Evolutionary conservation across 2,797 vertebrate genomes (phyloP).

Genomic region (Lateolabrax maculatus): DNA sequence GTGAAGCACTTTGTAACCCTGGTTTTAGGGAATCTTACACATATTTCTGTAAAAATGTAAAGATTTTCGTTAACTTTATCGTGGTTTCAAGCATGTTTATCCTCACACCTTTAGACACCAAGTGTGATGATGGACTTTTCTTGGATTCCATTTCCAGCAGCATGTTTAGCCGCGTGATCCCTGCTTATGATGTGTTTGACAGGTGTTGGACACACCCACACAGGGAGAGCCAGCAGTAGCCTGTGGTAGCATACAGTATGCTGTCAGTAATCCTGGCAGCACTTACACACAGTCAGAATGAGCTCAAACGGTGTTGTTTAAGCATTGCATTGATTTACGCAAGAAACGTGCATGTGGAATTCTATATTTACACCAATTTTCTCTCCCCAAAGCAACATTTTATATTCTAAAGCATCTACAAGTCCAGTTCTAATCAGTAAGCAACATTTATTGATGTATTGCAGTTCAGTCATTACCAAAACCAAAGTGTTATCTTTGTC

Average conservation of each 20-base stretch:
- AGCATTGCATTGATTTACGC: not conserved
- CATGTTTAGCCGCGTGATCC: not conserved
- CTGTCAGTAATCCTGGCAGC: no score
- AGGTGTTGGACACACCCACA: not conserved
- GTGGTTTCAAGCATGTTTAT: not conserved
- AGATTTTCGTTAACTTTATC: not conserved
- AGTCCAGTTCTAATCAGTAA: not conserved
- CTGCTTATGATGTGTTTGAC: not conserved
- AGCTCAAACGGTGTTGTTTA: not conserved
- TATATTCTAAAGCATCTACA: not conserved
- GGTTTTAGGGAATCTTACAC: not conserved
- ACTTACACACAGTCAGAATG: no score
- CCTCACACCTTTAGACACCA: not conserved
- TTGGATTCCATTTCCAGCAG: not conserved
- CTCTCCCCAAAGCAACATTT: not conserved
- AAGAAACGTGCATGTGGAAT: not conserved
- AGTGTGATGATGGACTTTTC: not conserved
- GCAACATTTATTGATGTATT: not conserved
- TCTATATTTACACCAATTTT: not conserved
- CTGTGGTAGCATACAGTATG: not conserved
- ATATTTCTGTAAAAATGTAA: not conserved
- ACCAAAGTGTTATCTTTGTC: not conserved
- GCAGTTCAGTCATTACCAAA: conserved; percentile 55
- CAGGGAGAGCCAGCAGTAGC: not conserved
- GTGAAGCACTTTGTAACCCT: not conserved